These are phyloP conservation scores for Steatocranus sp. DNA, from an alignment of 2,797 vertebrate species.

Conservation along the genomic window DNA sequence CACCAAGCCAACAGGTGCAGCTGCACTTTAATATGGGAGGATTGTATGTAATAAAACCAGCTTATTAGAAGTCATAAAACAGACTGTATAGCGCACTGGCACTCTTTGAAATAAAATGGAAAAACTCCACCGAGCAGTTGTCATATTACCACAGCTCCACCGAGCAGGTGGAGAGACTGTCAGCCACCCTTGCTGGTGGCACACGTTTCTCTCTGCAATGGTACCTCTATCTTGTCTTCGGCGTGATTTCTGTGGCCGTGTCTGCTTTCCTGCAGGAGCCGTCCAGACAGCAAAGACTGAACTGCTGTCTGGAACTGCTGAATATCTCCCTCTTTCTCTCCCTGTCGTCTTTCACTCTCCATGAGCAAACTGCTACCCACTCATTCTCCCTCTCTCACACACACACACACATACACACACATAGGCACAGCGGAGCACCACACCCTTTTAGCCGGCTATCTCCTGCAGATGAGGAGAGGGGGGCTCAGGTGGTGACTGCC, in stretches of 20 bases:
- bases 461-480: conserved; percentile 70
- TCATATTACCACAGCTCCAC: not conserved
- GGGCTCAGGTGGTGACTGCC: conserved; percentile 67
- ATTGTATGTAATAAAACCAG: not conserved
- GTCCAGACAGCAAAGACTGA: conserved; percentile 49
- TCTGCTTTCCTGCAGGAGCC: conserved; percentile 19
- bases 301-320: conserved; percentile 57
- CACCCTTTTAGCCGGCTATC: conserved; percentile 76
- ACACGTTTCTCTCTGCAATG: conserved; percentile 5
- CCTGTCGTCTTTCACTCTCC: conserved; percentile 47
- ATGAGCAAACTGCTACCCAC: conserved; percentile 61
- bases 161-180: not conserved
- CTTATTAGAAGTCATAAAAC: not conserved
- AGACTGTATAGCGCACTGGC: not conserved
- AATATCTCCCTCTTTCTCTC: conserved; percentile 34
- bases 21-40: not conserved
- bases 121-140: not conserved
- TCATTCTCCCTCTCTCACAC: conserved; percentile 23
- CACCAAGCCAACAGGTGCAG: conserved; percentile 28
- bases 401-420: not conserved
- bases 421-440: conserved; percentile 63
- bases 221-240: not conserved
- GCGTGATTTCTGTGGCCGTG: conserved; percentile 1
- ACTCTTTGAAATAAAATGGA: not conserved
- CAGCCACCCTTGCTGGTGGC: not conserved